Conservation (phyloP, 2,113 vertebrate genomes). For the Siniperca knerii region DNA sequence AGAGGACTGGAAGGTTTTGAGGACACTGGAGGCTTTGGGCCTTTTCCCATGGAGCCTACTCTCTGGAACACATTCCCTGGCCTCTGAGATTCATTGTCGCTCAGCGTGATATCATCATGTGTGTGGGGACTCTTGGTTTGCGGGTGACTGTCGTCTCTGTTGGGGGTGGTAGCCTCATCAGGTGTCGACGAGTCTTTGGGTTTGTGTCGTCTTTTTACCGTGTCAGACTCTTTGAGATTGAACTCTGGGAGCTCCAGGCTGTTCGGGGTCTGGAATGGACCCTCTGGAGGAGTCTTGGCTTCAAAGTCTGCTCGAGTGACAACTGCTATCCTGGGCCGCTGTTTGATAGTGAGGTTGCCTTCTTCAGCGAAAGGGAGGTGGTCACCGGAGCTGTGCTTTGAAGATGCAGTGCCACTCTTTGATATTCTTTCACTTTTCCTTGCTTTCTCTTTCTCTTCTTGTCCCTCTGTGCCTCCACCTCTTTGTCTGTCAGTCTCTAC, state of each 20-base stretch:
- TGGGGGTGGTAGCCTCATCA: conserved; percentile 66
- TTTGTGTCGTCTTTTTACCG: conserved; percentile 92
- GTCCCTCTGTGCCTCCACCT: conserved; percentile 19
- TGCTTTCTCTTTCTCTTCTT: conserved; percentile 80
- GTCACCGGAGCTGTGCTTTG: conserved; percentile 85
- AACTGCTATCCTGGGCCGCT: conserved; percentile 85
- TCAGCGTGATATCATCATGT: conserved; percentile 23
- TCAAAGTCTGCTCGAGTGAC: conserved; percentile 40
- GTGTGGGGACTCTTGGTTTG: not conserved
- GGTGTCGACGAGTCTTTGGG: conserved; percentile 84
- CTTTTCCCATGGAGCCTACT: conserved; percentile 64
- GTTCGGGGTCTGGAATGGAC: conserved; percentile 27
- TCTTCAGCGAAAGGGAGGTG: conserved; percentile 95
- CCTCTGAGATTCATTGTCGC: conserved; percentile 71
- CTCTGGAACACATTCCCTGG: conserved; percentile 50
- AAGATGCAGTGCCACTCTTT: conserved; percentile 73
- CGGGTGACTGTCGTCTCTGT: conserved; percentile 47
- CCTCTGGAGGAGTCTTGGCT: conserved; percentile 42
- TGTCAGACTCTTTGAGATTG: conserved; percentile 95
- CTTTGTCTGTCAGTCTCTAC: conserved; percentile 38
- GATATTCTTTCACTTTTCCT: conserved; percentile 47
- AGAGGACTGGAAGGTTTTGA: conserved; percentile 73
- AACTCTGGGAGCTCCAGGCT: conserved; percentile 86
- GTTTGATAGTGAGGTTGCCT: conserved; percentile 96
- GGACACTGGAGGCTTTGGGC: conserved; percentile 56